These are phyloP conservation scores for Tiliqua scincoides DNA, from an alignment of 2,113 vertebrate species.

Conservation along the genomic window DNA sequence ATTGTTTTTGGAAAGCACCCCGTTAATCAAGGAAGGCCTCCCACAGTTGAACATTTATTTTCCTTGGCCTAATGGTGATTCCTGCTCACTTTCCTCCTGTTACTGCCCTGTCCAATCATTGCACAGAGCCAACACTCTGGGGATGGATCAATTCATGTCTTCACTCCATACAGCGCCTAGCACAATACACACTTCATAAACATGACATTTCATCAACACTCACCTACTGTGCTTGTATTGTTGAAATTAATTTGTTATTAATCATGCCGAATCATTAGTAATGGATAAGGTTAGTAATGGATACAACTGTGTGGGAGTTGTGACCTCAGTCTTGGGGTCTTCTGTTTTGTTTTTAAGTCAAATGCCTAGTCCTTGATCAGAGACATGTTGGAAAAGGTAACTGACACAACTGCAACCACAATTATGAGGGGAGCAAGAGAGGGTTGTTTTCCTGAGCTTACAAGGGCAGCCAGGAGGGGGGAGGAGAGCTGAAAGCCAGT, in stretches of 20 bases:
- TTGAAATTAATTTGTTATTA: neutral
- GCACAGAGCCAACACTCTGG: neutral
- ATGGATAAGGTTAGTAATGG: neutral
- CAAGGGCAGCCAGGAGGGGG: fast-evolving
- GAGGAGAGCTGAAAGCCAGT: neutral
- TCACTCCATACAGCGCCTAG: neutral
- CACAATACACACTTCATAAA: neutral
- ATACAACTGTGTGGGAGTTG: neutral
- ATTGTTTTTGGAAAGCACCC: neutral
- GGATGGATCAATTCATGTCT: neutral
- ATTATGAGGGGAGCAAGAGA: neutral
- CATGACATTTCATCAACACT: neutral
- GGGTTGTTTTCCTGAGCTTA: neutral
- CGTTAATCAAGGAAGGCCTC: neutral
- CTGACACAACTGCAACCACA: too few relatives aligned
- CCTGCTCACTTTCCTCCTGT: neutral
- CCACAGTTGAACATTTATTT: neutral
- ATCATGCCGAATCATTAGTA: too few relatives aligned
- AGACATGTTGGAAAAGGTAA: neutral
- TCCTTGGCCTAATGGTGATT: neutral
- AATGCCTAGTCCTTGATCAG: neutral
- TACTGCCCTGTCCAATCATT: neutral
- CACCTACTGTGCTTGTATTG: too few relatives aligned
- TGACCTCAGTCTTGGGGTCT: neutral
- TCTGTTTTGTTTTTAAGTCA: neutral